Percentiles rank a stretch among this genome's conserved stretches.
Conservation (phyloP, 1,140 invertebrate species). For the Bombus vancouverensis region DNA sequence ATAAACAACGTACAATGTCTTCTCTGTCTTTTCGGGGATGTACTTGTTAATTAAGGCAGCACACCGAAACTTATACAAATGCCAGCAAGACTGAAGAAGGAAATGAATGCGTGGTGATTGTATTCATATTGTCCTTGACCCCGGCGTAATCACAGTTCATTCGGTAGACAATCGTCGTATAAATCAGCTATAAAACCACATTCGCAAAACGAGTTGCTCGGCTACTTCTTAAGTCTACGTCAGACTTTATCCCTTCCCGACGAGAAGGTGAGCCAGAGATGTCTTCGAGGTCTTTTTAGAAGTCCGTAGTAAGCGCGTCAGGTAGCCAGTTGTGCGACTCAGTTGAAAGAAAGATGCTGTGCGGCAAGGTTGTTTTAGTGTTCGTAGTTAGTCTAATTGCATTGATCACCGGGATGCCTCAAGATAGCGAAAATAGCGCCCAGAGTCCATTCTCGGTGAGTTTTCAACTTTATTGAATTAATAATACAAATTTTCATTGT, state of each 20-base stretch:
- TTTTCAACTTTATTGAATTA: not conserved
- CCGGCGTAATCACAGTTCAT: not conserved
- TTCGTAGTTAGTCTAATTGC: slow-evolving; percentile 54
- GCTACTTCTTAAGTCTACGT: not conserved
- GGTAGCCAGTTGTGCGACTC: slow-evolving; percentile 6
- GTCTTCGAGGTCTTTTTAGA: slow-evolving; percentile 52
- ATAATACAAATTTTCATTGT: no score
- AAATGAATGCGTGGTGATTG: not conserved
- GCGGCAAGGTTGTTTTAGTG: slow-evolving; percentile 59
- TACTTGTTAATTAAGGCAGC: not conserved
- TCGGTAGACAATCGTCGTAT: not conserved
- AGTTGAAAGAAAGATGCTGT: slow-evolving; percentile 77
- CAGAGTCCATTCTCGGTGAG: slow-evolving; percentile 57
- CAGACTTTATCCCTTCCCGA: slow-evolving; percentile 51
- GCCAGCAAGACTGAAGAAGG: not conserved
- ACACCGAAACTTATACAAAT: no score
- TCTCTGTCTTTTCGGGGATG: not conserved
- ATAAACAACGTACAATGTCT: no score
- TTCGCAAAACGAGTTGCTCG: not conserved
- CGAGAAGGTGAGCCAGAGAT: slow-evolving; percentile 46
- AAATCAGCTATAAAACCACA: not conserved
- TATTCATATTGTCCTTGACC: slow-evolving; percentile 7
- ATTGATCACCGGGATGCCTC: slow-evolving; percentile 49
- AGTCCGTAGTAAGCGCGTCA: slow-evolving; percentile 39
- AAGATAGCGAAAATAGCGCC: slow-evolving; percentile 1